Conservation (phyloP, 2,113 vertebrate genomes). For the Pangasianodon gigas region DNA sequence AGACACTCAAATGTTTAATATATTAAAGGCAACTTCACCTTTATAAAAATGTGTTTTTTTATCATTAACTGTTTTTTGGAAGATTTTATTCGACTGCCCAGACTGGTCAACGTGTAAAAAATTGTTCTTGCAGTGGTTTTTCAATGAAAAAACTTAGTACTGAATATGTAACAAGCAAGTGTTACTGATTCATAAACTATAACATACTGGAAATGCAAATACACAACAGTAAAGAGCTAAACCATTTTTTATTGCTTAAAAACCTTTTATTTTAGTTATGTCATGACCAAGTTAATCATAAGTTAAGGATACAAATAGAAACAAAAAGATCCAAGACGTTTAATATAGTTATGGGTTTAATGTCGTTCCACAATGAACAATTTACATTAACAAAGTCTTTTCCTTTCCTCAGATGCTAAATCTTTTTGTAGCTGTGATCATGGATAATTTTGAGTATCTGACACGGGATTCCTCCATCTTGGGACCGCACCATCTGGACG, state of each 20-base stretch:
- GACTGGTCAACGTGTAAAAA: background rate
- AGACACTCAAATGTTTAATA: background rate
- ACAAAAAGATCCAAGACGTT: background rate
- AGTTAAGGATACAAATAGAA: background rate
- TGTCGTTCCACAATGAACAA: background rate
- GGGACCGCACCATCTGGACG: slow-evolving; percentile 96
- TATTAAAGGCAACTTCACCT: background rate
- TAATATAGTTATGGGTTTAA: background rate
- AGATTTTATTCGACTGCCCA: background rate
- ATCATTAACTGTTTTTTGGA: background rate
- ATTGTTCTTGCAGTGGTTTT: background rate
- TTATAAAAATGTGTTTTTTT: background rate
- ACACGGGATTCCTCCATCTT: slow-evolving; percentile 97
- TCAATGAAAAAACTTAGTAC: background rate
- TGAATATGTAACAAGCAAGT: background rate
- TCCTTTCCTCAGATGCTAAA: slow-evolving; percentile 87
- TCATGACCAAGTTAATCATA: background rate
- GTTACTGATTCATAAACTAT: background rate
- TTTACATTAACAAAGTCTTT: background rate
- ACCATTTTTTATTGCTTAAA: background rate
- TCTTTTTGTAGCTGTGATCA: slow-evolving; percentile 97
- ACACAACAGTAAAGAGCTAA: background rate
- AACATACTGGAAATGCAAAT: background rate
- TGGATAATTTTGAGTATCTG: slow-evolving; percentile 99
- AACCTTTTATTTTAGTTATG: background rate